Base-by-base conservation (phyloP, 2,797 vertebrate species). In the Masticophis lateralis region DNA sequence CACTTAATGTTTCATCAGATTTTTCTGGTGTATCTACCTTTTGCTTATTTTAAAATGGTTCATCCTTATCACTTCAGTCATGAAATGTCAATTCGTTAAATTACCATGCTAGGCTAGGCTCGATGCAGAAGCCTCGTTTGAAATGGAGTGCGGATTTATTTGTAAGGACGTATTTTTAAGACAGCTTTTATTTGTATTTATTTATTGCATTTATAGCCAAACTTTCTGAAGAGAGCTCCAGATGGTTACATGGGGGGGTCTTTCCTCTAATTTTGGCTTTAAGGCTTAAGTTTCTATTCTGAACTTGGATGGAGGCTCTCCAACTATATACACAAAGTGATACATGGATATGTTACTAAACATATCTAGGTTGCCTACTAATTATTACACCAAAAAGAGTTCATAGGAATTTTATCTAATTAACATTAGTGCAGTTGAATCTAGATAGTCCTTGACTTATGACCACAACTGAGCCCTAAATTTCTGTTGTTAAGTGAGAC, bases 1-100 rank as follows among this genome's bases (percentile, higher is more conserved):
- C 98, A 98, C 97, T 98, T 98, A 98, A 98, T 98, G 98, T 98
- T 97, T 97, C 98, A 97, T 97, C 97, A 96, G 97, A 97, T 96
- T 97, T 97, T 97, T 97, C 97, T 97, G 97, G 98, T 97, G 96
- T 97, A 96, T 98, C 98, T 98, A 97, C 98, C 98, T 98, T 98
- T 98, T 95, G 97, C 97, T 98, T 98, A 98, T 98, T 98, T 97
- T 97, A 97, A 98, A 98, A 97, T 96, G 96, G 97, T 97, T 98
- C 98, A 98, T 97, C 97, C 97, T 98, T 97, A 98, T 97, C 97
- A 94, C 95, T 97, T 97, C 97, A 96, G 97, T 98, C 97, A 95
- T 97, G 97, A 97, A 98, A 97, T 97, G 97, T 97, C 97, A 97
- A 97, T 97, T 97, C 97, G 97, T 98, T 98, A 97, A 98, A 97